phyloP scores from a whole-genome alignment of 2,797 vertebrate genomes.

The Fistularia commersonii region DNA sequence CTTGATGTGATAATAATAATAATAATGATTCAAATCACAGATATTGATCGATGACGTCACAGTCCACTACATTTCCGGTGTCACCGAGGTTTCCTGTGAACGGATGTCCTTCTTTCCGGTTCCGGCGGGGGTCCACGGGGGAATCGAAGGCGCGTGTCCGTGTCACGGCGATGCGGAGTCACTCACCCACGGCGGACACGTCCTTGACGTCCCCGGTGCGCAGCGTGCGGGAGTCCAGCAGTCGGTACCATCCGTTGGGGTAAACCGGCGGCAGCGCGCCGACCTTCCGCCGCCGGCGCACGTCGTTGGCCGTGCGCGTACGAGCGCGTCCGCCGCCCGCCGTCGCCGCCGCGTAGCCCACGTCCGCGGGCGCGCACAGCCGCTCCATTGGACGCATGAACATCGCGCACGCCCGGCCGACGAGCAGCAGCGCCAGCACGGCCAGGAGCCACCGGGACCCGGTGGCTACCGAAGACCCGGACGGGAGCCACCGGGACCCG shows the following conservation, averaged over 20 bases:
- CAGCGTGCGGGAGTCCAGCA: slow-evolving; percentile 77
- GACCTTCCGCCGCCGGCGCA: slow-evolving; percentile 70
- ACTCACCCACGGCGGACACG: slow-evolving; percentile 74
- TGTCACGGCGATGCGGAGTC: neutral
- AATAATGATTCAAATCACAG: no score
- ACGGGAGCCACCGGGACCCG: no score
- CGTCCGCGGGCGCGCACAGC: slow-evolving; percentile 67
- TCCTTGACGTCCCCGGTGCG: slow-evolving; percentile 64
- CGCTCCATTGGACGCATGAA: slow-evolving; percentile 77
- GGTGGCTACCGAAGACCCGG: slow-evolving; percentile 44
- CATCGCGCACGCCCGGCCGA: no score
- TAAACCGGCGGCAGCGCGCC: slow-evolving; percentile 80
- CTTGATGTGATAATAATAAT: no score
- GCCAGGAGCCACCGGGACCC: slow-evolving; percentile 31
- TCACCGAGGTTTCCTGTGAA: no score
- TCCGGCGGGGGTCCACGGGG: no score
- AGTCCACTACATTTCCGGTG: no score
- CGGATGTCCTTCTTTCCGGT: no score
- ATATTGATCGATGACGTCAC: no score
- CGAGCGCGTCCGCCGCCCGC: slow-evolving; percentile 68
- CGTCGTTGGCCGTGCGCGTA: slow-evolving; percentile 69
- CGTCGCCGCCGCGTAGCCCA: slow-evolving; percentile 75
- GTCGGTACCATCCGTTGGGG: slow-evolving; percentile 83
- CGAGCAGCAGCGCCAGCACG: slow-evolving; percentile 69
- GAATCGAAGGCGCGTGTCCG: neutral